Evolutionary conservation across 1,140 invertebrate species (phyloP).

Genomic region (Pseudomyrmex dendroicus): DNA sequence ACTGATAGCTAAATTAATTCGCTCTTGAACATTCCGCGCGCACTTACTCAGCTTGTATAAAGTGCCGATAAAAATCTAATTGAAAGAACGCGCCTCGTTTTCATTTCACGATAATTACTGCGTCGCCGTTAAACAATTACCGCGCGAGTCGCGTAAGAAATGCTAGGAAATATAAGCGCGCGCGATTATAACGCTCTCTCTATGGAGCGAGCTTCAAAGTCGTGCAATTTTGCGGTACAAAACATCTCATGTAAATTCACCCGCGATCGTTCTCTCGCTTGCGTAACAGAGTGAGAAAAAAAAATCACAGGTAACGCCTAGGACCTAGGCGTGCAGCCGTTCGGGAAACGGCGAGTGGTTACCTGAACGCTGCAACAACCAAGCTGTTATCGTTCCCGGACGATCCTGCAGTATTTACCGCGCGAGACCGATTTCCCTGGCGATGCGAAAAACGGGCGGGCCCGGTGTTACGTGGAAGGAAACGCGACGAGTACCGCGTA

Average conservation of each 20-base stretch:
- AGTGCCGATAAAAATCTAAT: constrained; percentile 54
- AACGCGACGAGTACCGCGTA: constrained; percentile 28
- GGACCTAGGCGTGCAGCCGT: not conserved
- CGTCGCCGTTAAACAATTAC: constrained; percentile 26
- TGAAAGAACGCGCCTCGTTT: constrained; percentile 24
- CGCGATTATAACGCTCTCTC: constrained; percentile 37
- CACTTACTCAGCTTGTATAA: not conserved
- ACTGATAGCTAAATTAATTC: constrained; percentile 10
- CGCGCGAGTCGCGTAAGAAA: not conserved
- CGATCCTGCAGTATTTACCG: constrained; percentile 50
- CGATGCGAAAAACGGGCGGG: constrained; percentile 29
- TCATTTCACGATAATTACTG: constrained; percentile 47
- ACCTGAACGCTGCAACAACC: constrained; percentile 5
- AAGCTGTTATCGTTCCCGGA: constrained; percentile 42
- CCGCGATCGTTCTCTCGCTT: constrained; percentile 4
- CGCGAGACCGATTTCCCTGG: constrained; percentile 56
- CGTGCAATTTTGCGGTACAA: not conserved
- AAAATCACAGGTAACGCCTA: not conserved
- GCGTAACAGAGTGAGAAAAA: not conserved
- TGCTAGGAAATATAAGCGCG: constrained; percentile 10
- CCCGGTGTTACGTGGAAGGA: not conserved
- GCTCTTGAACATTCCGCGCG: constrained; percentile 6
- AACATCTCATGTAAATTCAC: not conserved
- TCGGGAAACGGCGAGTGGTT: not conserved
- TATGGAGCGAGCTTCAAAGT: not conserved